Conservation (phyloP, 2,113 vertebrate species). For the Hippolais icterina region DNA sequence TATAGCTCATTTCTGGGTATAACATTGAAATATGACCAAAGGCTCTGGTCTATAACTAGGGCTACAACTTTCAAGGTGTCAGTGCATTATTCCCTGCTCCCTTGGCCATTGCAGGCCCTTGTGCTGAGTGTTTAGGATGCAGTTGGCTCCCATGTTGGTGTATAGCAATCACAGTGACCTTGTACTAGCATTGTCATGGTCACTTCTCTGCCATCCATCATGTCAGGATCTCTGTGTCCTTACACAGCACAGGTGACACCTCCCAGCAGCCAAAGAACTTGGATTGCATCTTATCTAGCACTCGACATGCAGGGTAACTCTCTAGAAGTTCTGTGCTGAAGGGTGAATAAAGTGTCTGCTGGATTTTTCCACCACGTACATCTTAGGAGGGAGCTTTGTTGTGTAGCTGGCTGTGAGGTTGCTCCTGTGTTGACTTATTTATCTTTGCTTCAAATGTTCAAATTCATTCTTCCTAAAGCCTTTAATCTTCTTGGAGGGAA, state of each 20-base stretch:
- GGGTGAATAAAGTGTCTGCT: not conserved
- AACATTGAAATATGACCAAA: not conserved
- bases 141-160: not conserved
- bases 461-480: not conserved
- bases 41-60: not conserved
- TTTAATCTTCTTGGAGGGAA: not conserved
- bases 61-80: not conserved
- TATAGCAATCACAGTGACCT: not conserved
- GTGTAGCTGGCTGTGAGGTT: not conserved
- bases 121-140: rapidly evolving
- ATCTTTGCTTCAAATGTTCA: not conserved
- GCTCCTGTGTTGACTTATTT: not conserved
- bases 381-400: not conserved
- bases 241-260: not conserved
- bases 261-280: not conserved
- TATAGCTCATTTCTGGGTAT: not conserved
- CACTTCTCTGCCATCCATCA: not conserved
- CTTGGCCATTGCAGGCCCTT: not conserved
- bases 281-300: not conserved
- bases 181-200: not conserved
- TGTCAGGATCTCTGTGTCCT: not conserved
- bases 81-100: not conserved
- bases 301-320: not conserved
- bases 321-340: not conserved
- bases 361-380: not conserved